Percentiles rank a stretch among this genome's conserved stretches.
These are phyloP conservation scores for Drosophila aff. DNA, from an alignment of 1,140 invertebrate species.

Conservation along the genomic window DNA sequence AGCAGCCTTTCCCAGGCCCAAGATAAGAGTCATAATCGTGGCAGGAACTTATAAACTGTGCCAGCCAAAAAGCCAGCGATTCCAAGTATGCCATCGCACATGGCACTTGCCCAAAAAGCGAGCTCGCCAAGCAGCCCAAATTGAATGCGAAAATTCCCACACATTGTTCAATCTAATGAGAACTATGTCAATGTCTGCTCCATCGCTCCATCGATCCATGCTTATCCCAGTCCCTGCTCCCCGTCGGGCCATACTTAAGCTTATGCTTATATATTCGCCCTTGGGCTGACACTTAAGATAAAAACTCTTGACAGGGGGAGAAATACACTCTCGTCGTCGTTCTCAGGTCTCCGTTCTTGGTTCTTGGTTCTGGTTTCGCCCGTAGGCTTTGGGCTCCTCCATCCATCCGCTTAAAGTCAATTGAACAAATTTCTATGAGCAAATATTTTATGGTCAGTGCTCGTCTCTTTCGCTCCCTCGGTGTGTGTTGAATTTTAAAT, in stretches of 20 bases:
- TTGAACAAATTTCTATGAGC: conserved; percentile 45
- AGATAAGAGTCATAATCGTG: conserved; percentile 22
- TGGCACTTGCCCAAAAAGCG: conserved; percentile 40
- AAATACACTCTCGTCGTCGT: conserved; percentile 3
- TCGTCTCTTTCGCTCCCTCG: conserved; percentile 18
- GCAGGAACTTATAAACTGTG: conserved; percentile 30
- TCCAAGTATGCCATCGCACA: conserved; percentile 41
- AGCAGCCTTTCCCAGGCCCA: conserved; percentile 3
- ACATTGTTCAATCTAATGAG: conserved; percentile 65
- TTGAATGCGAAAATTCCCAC: conserved; percentile 62
- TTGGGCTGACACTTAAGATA: conserved; percentile 69
- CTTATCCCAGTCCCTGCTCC: not conserved
- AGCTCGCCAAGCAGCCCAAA: conserved; percentile 21
- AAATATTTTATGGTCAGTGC: conserved; percentile 52
- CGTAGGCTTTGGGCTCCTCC: conserved; percentile 6
- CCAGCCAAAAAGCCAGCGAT: conserved; percentile 23
- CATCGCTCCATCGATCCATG: conserved; percentile 3
- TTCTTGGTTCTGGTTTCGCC: conserved; percentile 2
- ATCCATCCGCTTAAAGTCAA: conserved; percentile 40
- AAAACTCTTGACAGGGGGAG: conserved; percentile 45
- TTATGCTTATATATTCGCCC: conserved; percentile 62
- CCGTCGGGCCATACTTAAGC: conserved; percentile 39
- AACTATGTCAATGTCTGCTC: conserved; percentile 75
- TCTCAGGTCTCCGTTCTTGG: not conserved
- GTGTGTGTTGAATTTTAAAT: conserved; percentile 59